Evolutionary conservation across 2,797 vertebrate species (phyloP), one percentile per base, ranked within the genome.

Genomic region (Rhyacichthys aspro): DNA sequence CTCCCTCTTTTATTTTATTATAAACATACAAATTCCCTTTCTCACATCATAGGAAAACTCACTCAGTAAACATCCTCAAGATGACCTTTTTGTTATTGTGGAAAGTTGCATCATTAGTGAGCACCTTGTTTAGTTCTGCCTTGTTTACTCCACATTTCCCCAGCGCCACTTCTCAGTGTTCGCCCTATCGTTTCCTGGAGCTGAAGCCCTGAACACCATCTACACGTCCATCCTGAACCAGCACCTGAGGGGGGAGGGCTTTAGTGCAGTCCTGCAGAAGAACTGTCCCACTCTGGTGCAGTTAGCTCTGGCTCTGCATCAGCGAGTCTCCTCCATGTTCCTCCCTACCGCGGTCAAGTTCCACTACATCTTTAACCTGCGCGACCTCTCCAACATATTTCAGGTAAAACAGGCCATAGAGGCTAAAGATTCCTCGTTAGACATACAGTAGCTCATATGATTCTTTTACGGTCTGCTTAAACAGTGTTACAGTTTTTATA

Each of bases 141-240:
- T 23, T 32, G 16, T 57, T 66, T 12, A 1, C 3, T 2, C 41
- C 44, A 9, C 34, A 1, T 53, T 63, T 37, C 49, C 47, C 11
- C 81, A 99, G 97, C 93, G 96, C 1, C 97, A 99, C 85, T 99
- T 99, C 91, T 95, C 92, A 0, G 92, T 98, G 54, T 95, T 99
- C 0, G 94, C 93, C 0, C 88, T 98, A 49, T 97, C 94, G 5
- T 95, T 92, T 65, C 96, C 96, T 0, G 95, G 93, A 19, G 85
- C 81, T 1, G 96, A 97, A 0, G 91, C 96, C 57, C 82, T 99
- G 61, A 90, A 76, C 79, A 95, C 95, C 76, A 98, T 99, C 88
- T 99, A 98, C 77, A 93, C 90, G 85, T 91, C 92, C 85, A 96
- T 99, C 84, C 77, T 99, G 42, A 81, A 37, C 1, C 95, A 95